Evolutionary conservation across 2,888 invertebrate genomes (phyloP).

Genomic region (Saturnia pavonia): DNA sequence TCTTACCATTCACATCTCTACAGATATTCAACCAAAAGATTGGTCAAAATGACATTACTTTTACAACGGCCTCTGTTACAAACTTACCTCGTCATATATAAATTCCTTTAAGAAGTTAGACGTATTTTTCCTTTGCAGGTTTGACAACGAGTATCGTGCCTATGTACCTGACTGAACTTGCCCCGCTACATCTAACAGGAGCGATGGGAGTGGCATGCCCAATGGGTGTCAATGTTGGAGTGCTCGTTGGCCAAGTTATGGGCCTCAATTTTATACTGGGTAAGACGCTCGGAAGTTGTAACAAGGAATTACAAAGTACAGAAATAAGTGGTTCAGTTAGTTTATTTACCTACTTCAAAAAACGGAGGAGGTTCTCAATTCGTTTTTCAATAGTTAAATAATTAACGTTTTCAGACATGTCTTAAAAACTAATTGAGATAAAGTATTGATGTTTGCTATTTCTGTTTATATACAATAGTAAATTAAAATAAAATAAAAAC

Average conservation of each 20-base stretch:
- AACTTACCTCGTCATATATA: not conserved
- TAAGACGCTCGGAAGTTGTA: slow-evolving; percentile 42
- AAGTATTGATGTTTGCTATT: too few relatives aligned
- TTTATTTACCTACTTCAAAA: too few relatives aligned
- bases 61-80: not conserved
- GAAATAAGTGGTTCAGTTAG: not conserved
- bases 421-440: too few relatives aligned
- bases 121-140: slow-evolving; percentile 74
- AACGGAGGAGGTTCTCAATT: too few relatives aligned
- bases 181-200: slow-evolving; percentile 90
- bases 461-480: too few relatives aligned
- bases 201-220: slow-evolving; percentile 92
- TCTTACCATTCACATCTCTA: too few relatives aligned
- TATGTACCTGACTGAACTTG: slow-evolving; percentile 94
- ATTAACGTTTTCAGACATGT: too few relatives aligned
- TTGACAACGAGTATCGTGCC: slow-evolving; percentile 93
- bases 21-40: too few relatives aligned
- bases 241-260: slow-evolving; percentile 87
- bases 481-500: too few relatives aligned
- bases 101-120: not conserved
- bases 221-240: slow-evolving; percentile 89
- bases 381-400: too few relatives aligned
- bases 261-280: slow-evolving; percentile 85
- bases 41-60: too few relatives aligned
- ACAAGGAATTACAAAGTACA: not conserved